Percentiles rank a stretch among this genome's conserved stretches.
phyloP scores from a whole-genome alignment of 1,140 invertebrate genomes.

The Drepana arcuata region DNA sequence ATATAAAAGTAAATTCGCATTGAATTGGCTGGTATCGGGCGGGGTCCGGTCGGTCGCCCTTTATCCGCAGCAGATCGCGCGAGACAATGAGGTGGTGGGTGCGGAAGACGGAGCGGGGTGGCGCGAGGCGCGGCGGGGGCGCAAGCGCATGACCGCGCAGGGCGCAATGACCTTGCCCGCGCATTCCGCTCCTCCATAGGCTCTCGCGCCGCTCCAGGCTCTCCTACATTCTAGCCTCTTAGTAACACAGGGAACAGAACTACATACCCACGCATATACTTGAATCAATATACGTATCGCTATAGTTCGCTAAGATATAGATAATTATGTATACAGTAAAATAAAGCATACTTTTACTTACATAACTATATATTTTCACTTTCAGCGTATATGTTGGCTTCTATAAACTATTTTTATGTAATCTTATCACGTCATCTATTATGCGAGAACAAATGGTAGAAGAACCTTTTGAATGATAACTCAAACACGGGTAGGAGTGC shows the following conservation, averaged over 20 bases:
- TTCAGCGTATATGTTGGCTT: too few relatives aligned
- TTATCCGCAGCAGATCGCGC: conserved; percentile 59
- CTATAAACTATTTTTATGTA: too few relatives aligned
- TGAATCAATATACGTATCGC: too few relatives aligned
- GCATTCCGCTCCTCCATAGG: conserved; percentile 59
- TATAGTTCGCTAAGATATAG: too few relatives aligned
- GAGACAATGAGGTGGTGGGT: conserved; percentile 56
- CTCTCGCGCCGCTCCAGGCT: conserved; percentile 43
- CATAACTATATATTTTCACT: too few relatives aligned
- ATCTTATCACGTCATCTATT: too few relatives aligned
- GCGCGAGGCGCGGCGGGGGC: conserved; percentile 23
- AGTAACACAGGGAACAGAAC: too few relatives aligned
- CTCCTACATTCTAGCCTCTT: conserved; percentile 29
- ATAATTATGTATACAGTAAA: too few relatives aligned
- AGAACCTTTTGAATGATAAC: conserved; percentile 3
- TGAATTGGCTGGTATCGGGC: conserved; percentile 55
- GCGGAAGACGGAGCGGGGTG: conserved; percentile 6
- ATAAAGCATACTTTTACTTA: too few relatives aligned
- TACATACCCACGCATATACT: too few relatives aligned
- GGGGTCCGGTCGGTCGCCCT: conserved; percentile 48
- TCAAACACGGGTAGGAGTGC: too few relatives aligned
- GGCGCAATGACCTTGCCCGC: conserved; percentile 68
- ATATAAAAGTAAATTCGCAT: conserved; percentile 46
- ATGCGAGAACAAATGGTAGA: conserved; percentile 5
- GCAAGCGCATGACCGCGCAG: conserved; percentile 63